Percentiles rank a stretch among this genome's conserved stretches.
Conservation (phyloP, 2,888 invertebrate genomes). For the Cerastoderma edule region DNA sequence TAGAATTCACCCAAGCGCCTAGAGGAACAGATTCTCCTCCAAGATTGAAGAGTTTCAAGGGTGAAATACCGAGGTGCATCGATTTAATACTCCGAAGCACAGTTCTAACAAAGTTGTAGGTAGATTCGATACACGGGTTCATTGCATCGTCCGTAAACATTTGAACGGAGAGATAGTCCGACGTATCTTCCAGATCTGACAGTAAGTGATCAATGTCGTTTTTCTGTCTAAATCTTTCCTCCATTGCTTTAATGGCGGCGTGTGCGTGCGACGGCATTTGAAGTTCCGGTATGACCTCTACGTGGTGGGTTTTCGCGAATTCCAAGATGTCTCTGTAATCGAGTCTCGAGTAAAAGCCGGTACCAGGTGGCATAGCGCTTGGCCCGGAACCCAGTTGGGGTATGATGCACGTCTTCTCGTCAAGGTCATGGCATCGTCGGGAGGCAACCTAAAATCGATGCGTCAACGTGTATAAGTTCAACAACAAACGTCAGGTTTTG, state of each 20-base stretch:
- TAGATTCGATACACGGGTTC: conserved; percentile 79
- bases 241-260: conserved; percentile 78
- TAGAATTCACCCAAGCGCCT: conserved; percentile 75
- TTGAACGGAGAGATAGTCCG: conserved; percentile 73
- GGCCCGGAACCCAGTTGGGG: conserved; percentile 75
- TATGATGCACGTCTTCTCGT: conserved; percentile 63
- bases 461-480: neutral
- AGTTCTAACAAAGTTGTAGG: conserved; percentile 75
- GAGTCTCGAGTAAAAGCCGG: conserved; percentile 70
- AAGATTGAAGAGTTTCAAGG: conserved; percentile 73
- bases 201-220: conserved; percentile 63
- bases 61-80: conserved; percentile 65
- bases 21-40: conserved; percentile 79
- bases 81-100: conserved; percentile 68
- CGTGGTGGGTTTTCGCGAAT: conserved; percentile 70
- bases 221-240: conserved; percentile 59
- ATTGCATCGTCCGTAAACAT: conserved; percentile 78
- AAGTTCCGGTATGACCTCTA: conserved; percentile 79
- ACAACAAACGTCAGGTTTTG: neutral
- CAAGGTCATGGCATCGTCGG: conserved; percentile 67
- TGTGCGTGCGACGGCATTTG: conserved; percentile 79
- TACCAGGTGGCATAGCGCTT: conserved; percentile 62
- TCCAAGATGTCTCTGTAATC: conserved; percentile 72
- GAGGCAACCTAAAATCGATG: conserved; percentile 69
- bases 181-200: conserved; percentile 61